Conservation (phyloP, 2,797 vertebrate species). For the Sternotherus odoratus region DNA sequence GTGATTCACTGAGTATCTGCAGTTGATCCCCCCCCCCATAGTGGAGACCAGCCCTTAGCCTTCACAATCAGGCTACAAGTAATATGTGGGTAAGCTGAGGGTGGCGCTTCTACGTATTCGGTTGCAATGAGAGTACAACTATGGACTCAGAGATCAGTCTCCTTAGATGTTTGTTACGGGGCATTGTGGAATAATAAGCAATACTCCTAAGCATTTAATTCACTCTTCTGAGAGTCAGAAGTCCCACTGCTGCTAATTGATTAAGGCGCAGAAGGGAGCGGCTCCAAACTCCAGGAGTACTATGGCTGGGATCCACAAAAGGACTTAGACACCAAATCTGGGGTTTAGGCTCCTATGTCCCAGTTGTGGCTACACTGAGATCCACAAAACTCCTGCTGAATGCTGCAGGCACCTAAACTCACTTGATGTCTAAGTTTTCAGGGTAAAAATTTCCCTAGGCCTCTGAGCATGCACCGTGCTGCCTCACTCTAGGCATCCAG, state of each 20-base stretch:
- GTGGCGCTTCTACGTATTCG: neutral
- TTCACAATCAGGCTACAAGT: neutral
- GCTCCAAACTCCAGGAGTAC: neutral
- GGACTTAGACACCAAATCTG: neutral
- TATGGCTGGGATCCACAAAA: neutral
- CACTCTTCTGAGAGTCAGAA: neutral
- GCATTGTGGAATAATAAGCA: neutral
- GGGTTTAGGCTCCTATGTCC: neutral
- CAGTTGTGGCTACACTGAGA: neutral
- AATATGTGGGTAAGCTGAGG: neutral
- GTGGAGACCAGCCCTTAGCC: no score
- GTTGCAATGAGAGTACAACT: neutral
- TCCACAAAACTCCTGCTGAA: neutral
- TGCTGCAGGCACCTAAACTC: neutral
- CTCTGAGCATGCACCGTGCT: neutral
- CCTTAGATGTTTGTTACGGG: neutral
- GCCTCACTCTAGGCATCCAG: neutral
- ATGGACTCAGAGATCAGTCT: neutral
- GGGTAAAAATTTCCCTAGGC: neutral
- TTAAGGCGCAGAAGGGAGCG: rapidly evolving
- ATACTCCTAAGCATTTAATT: rapidly evolving
- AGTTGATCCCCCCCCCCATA: no score
- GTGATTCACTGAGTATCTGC: no score
- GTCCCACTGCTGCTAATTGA: neutral
- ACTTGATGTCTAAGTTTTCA: neutral